Base-by-base conservation (phyloP, 2,797 vertebrate genomes). In the Tiaroga cobitis region DNA sequence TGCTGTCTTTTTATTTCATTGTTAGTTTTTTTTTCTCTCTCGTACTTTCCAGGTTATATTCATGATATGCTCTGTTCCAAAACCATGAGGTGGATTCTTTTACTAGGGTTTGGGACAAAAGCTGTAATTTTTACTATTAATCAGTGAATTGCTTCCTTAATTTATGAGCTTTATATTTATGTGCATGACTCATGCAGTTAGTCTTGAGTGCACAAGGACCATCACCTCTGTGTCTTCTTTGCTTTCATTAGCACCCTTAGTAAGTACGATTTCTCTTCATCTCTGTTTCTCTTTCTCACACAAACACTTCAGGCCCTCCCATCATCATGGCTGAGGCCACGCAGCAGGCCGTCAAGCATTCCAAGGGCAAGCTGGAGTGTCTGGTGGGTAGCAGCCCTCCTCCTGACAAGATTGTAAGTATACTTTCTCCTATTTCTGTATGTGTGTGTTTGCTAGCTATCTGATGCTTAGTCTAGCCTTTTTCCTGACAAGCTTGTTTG, bases 381-480 rank as follows among this genome's bases (percentile, higher is more conserved):
- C 90, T 96, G 43, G 96, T 97, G 91, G 96, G 92, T 79, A 97
- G 96, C 88, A 96, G 95, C 59, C 97, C 97, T 0, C 92, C 94
- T 1, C 97, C 97, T 16, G 97, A 97, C 77, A 95, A 96, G 73
- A 97, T 98, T 85, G 97, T 98, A 94, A 97, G 97, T 93, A 82
- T 88, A 56, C 85, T 87, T 88, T 51, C 75, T 70, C 7, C 87
- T 49, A 41, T 85, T 85, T 86, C 24, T 73, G 86, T 88, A 89
- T 78, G 69, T 43, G 41, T 88, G 80, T 80, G 80, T 70, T 54
- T 80, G 61, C 51, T 76, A 79, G 51, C 65, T 65, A 61, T 75
- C 74, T 84, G 74, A 82, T 19, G 63, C 77, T 75, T 63, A 59
- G 67, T 61, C 21, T 65, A 65, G 77, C 61, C 46, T 65, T 81